Base-by-base conservation (phyloP, 2,797 vertebrate species). In the Pangasius macronema region DNA sequence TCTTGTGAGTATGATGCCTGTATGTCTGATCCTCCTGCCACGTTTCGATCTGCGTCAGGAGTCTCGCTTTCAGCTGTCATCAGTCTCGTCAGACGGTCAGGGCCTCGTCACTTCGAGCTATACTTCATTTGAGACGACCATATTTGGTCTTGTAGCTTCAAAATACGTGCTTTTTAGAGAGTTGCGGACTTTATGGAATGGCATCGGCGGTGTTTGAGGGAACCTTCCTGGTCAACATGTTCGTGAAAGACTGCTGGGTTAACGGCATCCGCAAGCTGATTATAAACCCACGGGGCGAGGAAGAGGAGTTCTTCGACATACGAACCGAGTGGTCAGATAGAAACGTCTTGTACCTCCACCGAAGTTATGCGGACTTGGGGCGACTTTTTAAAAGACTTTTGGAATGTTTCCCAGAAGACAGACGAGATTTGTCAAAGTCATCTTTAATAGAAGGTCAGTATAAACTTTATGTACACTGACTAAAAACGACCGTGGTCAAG, bases 171-270 rank as follows among this genome's bases (percentile, higher is more conserved):
- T 22, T 51, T 77, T 70, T 36, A 27, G 20, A 36, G 30, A 55
- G 46, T 33, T 36, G 30, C 5, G 46, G 22, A 39, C 67, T 84
- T 36, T 57, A 84, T 84, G 82, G 82, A 91, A 95, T 99, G 98
- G 98, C 98, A 94, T 99, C 98, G 93, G 97, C 97, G 59, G 97
- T 99, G 94, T 99, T 99, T 94, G 97, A 98, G 90, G 98, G 98
- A 92, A 99, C 98, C 75, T 99, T 97, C 87, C 96, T 99, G 93
- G 97, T 98, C 93, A 99, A 99, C 95, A 99, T 99, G 98, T 99
- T 97, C 91, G 98, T 99, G 89, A 97, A 97, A 92, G 97, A 97
- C 94, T 99, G 98, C 94, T 99, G 98, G 98, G 98, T 99, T 87
- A 99, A 99, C 95, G 98, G 98, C 57, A 95, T 98, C 93, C 96